Conservation (phyloP, 2,797 vertebrate species). For the Enteromius radiatus region DNA sequence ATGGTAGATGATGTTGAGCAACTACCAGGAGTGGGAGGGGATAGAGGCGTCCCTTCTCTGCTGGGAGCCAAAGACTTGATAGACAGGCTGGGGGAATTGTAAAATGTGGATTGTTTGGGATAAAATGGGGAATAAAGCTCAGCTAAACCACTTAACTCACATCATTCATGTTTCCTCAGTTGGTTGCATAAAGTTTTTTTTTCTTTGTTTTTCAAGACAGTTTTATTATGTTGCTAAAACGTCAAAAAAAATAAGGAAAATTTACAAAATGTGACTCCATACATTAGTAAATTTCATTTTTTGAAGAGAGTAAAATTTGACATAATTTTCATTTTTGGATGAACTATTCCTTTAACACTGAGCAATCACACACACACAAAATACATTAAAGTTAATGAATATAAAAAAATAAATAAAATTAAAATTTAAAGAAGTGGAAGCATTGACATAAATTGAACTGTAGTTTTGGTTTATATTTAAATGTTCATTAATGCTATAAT, state of each 20-base stretch:
- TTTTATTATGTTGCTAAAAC: neutral
- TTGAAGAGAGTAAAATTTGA: too few species aligned
- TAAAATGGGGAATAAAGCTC: neutral
- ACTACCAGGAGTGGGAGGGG: neutral
- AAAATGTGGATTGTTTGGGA: conserved; percentile 6
- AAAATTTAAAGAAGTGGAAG: neutral
- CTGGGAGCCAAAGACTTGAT: neutral
- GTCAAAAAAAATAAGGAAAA: too few species aligned
- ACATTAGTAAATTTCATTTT: too few species aligned
- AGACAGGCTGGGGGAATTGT: neutral
- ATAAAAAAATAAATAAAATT: too few species aligned
- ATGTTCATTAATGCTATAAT: neutral
- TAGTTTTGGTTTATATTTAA: neutral
- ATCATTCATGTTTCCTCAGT: neutral
- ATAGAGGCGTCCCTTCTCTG: neutral
- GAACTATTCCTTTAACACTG: too few species aligned
- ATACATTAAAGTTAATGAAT: too few species aligned
- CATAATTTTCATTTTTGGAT: too few species aligned
- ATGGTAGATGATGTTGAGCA: conserved; percentile 42
- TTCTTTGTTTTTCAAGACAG: neutral
- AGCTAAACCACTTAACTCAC: conserved; percentile 4
- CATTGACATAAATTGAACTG: neutral
- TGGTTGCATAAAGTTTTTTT: neutral
- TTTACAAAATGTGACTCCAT: too few species aligned
- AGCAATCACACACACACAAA: too few species aligned